Conservation (phyloP, 1,140 invertebrate genomes). For the Drosophila pandora region DNA sequence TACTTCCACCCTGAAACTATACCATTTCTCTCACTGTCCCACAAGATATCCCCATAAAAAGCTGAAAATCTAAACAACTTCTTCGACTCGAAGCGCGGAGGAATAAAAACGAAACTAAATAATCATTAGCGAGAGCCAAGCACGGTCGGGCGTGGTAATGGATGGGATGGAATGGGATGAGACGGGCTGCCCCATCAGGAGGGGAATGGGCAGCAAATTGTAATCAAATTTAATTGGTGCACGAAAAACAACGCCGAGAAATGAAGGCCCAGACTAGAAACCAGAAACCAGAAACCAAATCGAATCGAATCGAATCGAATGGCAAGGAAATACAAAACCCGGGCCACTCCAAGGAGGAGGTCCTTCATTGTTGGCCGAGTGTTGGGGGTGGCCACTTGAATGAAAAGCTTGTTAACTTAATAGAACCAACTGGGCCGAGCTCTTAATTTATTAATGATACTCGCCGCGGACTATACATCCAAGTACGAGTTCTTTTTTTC, state of each 20-base stretch:
- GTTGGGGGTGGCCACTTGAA: slow-evolving; percentile 46
- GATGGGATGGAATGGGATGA: slow-evolving; percentile 14
- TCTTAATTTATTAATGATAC: slow-evolving; percentile 77
- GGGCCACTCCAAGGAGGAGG: slow-evolving; percentile 1
- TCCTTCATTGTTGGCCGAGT: slow-evolving; percentile 18
- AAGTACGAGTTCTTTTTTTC: background rate
- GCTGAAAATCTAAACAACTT: slow-evolving; percentile 15
- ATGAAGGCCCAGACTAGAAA: slow-evolving; percentile 8
- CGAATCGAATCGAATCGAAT: slow-evolving; percentile 17
- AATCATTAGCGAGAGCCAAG: slow-evolving; percentile 48
- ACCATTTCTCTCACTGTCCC: background rate
- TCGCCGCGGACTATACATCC: slow-evolving; percentile 8
- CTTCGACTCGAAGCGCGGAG: slow-evolving; percentile 3
- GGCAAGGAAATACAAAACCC: slow-evolving; percentile 10
- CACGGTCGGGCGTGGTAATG: slow-evolving; percentile 6
- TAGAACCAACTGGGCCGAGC: slow-evolving; percentile 47
- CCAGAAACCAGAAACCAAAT: background rate
- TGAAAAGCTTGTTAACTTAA: slow-evolving; percentile 79
- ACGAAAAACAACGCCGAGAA: slow-evolving; percentile 5
- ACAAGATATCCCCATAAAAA: background rate
- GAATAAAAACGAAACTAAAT: slow-evolving; percentile 51
- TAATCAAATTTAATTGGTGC: slow-evolving; percentile 80
- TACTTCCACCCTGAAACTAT: background rate
- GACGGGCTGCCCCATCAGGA: slow-evolving; percentile 6
- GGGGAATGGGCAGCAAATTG: slow-evolving; percentile 54